Evolutionary conservation across 2,888 invertebrate genomes (phyloP).

Genomic region (Empis livida): DNA sequence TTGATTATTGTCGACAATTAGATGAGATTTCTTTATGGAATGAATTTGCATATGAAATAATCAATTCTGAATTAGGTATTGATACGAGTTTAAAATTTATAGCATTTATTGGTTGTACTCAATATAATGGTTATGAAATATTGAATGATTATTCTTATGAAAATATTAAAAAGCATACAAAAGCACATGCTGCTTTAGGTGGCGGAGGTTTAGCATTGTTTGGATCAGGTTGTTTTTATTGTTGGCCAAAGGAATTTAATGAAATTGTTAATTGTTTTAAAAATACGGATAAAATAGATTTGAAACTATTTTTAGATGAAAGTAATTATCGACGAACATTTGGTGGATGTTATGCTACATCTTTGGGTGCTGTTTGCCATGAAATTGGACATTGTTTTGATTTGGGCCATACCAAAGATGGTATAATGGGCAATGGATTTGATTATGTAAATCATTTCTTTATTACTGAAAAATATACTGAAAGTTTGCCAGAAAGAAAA

Average conservation of each 20-base stretch:
- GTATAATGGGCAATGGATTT: constrained; percentile 88
- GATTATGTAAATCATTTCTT: constrained; percentile 72
- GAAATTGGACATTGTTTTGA: constrained; percentile 86
- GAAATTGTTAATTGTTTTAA: constrained; percentile 45
- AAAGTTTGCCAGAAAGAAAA: constrained; percentile 28
- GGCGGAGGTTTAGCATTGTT: constrained; percentile 85
- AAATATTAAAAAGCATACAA: constrained; percentile 53
- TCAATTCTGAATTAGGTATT: constrained; percentile 51
- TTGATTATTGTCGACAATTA: constrained; percentile 57
- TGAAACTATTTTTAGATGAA: constrained; percentile 69
- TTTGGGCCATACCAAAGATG: constrained; percentile 78
- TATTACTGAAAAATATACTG: constrained; percentile 42
- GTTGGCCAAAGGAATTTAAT: constrained; percentile 66
- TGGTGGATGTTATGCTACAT: constrained; percentile 81
- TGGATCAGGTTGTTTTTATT: constrained; percentile 79
- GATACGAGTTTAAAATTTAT: constrained; percentile 62
- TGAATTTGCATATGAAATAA: constrained; percentile 70
- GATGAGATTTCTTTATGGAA: constrained; percentile 73
- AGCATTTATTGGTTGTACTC: constrained; percentile 78
- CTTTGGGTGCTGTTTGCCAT: constrained; percentile 81
- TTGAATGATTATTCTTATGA: constrained; percentile 52
- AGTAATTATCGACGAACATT: constrained; percentile 79
- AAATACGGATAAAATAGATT: constrained; percentile 50
- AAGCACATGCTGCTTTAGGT: constrained; percentile 81
- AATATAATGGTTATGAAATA: constrained; percentile 52